Conservation (phyloP, 2,113 vertebrate genomes). For the Myotis yumanensis region DNA sequence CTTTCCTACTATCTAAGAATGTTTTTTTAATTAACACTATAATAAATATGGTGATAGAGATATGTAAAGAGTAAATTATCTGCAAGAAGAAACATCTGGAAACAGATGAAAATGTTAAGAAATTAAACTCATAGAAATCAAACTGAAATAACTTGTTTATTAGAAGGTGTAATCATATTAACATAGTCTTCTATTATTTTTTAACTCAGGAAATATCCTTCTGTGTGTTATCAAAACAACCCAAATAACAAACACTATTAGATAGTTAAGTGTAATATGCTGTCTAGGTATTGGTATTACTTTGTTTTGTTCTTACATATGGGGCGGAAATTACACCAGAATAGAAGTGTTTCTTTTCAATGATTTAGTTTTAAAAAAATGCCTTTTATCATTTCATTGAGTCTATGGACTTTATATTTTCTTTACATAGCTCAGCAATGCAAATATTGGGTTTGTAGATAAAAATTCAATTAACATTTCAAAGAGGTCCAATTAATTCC, state of each 20-base stretch:
- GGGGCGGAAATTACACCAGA: not conserved
- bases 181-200: not conserved
- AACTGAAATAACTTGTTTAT: not conserved
- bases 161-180: not conserved
- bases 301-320: constrained; percentile 15
- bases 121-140: not conserved
- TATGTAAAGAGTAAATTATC: not conserved
- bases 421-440: constrained; percentile 42
- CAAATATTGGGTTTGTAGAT: constrained; percentile 72
- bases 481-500: constrained; percentile 70
- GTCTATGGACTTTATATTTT: constrained; percentile 65
- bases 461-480: constrained; percentile 75
- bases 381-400: constrained; percentile 64
- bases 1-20: not conserved
- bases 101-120: not conserved
- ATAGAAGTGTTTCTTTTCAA: constrained; percentile 54
- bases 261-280: not conserved
- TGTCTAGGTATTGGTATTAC: not conserved
- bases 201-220: not conserved
- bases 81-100: not conserved
- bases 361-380: constrained; percentile 38
- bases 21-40: not conserved
- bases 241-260: not conserved
- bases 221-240: not conserved
- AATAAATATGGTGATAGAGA: not conserved